Base-by-base conservation (phyloP, 1,140 invertebrate species). In the Philopotamus ludificatus region DNA sequence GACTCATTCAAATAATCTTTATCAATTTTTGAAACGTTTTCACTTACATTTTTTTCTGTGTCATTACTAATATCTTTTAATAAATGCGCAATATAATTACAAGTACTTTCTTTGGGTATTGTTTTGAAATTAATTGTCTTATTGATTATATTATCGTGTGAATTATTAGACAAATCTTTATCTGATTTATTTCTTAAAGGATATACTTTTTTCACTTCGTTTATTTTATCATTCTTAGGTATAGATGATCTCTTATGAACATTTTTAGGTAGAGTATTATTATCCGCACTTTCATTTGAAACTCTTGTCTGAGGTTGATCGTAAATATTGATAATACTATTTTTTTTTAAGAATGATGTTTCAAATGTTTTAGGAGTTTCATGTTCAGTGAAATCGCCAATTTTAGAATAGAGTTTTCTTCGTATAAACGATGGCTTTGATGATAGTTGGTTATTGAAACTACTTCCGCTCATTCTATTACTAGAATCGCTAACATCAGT, bases 381-480 rank as follows among this genome's bases (percentile, higher is more conserved):
- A 51, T 59, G 23, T 1, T 59, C 63, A 15, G 25, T 44, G 26
- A 59, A 65, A 28, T 65, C 55, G 9, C 54, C 58, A 12, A 54
- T n/a, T 28, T 22, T 28, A 3, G 63, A 65, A 42, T 65, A 65
- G 20, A 65, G 22, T 41, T 65, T 65, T 23, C 63, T 45, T 1
- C 63, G 53, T 34, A 65, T 59, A 41, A 65, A 65, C 7, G 63
- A 65, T 16, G 63, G 63, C 23, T 65, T 65, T 15, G 18, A 53
- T 2, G 25, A 22, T 3, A 21, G 53, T 12, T 22, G 21, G n/a
- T 34, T 51, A 2, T 16, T 50, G 21, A 39, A 59, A 50, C 58
- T 49, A 15, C 58, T 45, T 9, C 42, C 51, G 23, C 18, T 65
- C 26, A 53, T 58, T 18, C 41, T 65, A 44, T 16, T 49, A 12